Conservation (phyloP, 2,113 vertebrate species). For the Cryptomyrus ogoouensis region DNA sequence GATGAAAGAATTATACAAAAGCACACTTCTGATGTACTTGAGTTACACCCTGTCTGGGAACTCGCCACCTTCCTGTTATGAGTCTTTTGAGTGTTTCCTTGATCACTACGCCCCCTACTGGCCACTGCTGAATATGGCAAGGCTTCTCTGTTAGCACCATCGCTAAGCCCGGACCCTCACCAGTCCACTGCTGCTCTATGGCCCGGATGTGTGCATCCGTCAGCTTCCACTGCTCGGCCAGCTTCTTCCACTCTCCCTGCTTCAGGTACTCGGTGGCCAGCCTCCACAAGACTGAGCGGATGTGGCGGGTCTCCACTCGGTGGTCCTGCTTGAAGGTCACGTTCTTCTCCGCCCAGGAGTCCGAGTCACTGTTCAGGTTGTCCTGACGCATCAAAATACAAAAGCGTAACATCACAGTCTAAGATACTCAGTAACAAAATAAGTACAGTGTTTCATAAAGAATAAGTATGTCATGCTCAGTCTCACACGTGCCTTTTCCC, state of each 20-base stretch:
- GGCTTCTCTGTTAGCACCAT: not conserved
- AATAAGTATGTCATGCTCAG: not conserved
- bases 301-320: constrained; percentile 68
- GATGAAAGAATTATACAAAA: too few species aligned
- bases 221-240: constrained; percentile 79
- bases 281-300: constrained; percentile 73
- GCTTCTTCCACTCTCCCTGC: constrained; percentile 75
- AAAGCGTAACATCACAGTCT: not conserved
- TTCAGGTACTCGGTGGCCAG: constrained; percentile 73
- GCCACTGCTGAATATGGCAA: not conserved
- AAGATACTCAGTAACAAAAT: not conserved
- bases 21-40: not conserved
- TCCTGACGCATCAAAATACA: constrained; percentile 49
- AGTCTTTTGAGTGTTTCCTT: not conserved
- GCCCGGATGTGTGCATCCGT: constrained; percentile 72
- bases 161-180: constrained; percentile 41
- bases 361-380: constrained; percentile 45
- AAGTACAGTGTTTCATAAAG: not conserved
- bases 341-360: constrained; percentile 54
- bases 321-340: constrained; percentile 81
- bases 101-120: not conserved
- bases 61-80: not conserved
- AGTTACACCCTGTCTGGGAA: not conserved
- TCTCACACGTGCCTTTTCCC: constrained; percentile 66
- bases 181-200: constrained; percentile 86